A percentile compares a stretch with the other conserved stretches of the same genome.
Evolutionary conservation across 2,113 vertebrate species (phyloP).

Genomic region (Redunca redunca): DNA sequence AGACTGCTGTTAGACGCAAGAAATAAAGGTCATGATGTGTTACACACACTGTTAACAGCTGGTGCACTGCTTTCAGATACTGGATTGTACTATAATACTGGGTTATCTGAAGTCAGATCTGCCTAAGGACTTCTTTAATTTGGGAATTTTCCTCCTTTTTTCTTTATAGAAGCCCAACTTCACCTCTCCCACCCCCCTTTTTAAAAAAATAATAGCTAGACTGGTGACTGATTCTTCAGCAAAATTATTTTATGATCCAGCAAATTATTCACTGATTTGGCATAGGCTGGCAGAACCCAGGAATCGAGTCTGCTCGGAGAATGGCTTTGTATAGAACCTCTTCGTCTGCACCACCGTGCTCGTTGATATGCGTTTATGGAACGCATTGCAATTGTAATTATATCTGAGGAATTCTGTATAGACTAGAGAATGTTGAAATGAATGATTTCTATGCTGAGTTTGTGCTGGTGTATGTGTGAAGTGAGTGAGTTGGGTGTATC

Average conservation of each 20-base stretch:
- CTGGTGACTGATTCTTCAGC: conserved; percentile 77
- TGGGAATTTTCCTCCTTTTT: conserved; percentile 58
- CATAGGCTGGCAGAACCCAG: conserved; percentile 81
- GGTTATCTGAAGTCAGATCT: conserved; percentile 78
- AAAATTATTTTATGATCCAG: conserved; percentile 77
- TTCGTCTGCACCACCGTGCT: conserved; percentile 79
- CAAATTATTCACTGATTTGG: conserved; percentile 78
- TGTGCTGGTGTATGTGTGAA: conserved; percentile 89
- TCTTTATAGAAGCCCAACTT: conserved; percentile 19
- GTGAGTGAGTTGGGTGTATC: conserved; percentile 92
- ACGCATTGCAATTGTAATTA: conserved; percentile 79
- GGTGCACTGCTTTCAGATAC: conserved; percentile 78
- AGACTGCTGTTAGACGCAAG: conserved; percentile 93
- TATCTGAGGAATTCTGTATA: conserved; percentile 85
- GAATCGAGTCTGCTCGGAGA: conserved; percentile 80
- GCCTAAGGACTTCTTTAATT: conserved; percentile 76
- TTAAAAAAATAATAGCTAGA: conserved; percentile 68
- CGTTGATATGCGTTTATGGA: conserved; percentile 74
- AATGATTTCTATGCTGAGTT: conserved; percentile 82
- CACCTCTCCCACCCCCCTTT: neutral
- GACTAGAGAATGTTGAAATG: conserved; percentile 85
- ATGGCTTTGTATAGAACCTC: conserved; percentile 86
- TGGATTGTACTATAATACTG: conserved; percentile 65
- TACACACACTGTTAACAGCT: conserved; percentile 76
- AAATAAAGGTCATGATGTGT: conserved; percentile 83